Conservation (phyloP, 2,113 vertebrate genomes). For the Dipodomys stephensi region DNA sequence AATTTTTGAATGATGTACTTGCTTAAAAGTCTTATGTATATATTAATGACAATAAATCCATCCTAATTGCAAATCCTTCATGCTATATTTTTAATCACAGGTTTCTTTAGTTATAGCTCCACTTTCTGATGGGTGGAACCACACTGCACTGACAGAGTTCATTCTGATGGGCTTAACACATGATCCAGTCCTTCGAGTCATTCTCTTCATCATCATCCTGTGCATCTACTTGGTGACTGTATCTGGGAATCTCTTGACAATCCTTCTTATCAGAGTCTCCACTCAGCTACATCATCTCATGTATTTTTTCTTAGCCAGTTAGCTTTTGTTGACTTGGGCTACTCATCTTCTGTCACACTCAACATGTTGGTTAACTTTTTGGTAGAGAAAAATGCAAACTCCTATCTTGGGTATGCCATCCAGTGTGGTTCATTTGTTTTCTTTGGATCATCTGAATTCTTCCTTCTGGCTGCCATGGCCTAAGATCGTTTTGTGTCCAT, state of each 20-base stretch:
- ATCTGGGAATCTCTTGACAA: conserved; percentile 56
- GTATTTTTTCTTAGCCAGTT: conserved; percentile 65
- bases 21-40: too few relatives aligned
- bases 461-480: conserved; percentile 62
- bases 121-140: conserved; percentile 10
- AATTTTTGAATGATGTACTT: too few relatives aligned
- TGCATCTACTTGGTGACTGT: conserved; percentile 3
- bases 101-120: neutral
- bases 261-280: conserved; percentile 45
- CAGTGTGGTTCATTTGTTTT: neutral
- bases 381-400: neutral
- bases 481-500: conserved; percentile 68
- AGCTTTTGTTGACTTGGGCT: conserved; percentile 45
- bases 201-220: conserved; percentile 57
- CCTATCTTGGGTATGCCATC: neutral
- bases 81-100: neutral
- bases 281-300: conserved; percentile 51
- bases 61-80: neutral
- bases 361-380: conserved; percentile 66
- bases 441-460: conserved; percentile 23
- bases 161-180: conserved; percentile 71
- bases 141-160: neutral
- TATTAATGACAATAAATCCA: too few relatives aligned
- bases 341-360: conserved; percentile 60
- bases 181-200: neutral